Evolutionary conservation across 2,113 vertebrate species (phyloP), one percentile per base, ranked within the genome.

Genomic region (Rhizomys pruinosus): DNA sequence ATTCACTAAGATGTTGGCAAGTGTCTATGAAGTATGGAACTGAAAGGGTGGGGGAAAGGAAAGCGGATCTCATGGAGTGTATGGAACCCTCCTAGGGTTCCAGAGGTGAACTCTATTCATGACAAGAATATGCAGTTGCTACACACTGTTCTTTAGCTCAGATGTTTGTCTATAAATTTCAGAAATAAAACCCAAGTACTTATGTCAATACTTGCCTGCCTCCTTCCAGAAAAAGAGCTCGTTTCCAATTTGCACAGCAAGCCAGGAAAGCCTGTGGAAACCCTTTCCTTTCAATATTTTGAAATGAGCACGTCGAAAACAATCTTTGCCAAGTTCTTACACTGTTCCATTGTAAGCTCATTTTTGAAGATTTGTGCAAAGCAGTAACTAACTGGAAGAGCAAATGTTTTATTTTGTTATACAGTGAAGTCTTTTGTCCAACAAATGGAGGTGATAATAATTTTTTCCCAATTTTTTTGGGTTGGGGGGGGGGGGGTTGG

Each of bases 321-420:
- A 90, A 95, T 61, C 61, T 84, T 92, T 95, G 96, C 89, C 96
- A 97, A 95, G 96, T 97, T 98, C 98, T 97, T 3, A 11, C 97
- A 96, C 97, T 96, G 96, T 39, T 98, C 96, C 94, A 94, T 96
- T 96, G 84, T 93, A 93, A 84, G 74, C 69, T 97, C 86, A 64
- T 80, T 96, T 97, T 95, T 96, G 96, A 98, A 98, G 93, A 97
- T 95, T n/a, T 42, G 74, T 95, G 97, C 95, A 92, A 96, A 97
- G 96, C 64, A 93, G 96, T 91, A 98, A 96, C 66, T 93, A 98
- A 96, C 69, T 93, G 90, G 94, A 73, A 25, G 85, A 89, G 64
- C 19, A 97, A 98, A 97, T 96, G 93, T 97, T 98, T 98, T 98
- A 98, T 97, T 98, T 97, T 97, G 95, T 93, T 92, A 91, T 97